A percentile compares a stretch with the other conserved stretches of the same genome.
Conservation (phyloP, 1,140 invertebrate species). For the Penaeus vannamei region DNA sequence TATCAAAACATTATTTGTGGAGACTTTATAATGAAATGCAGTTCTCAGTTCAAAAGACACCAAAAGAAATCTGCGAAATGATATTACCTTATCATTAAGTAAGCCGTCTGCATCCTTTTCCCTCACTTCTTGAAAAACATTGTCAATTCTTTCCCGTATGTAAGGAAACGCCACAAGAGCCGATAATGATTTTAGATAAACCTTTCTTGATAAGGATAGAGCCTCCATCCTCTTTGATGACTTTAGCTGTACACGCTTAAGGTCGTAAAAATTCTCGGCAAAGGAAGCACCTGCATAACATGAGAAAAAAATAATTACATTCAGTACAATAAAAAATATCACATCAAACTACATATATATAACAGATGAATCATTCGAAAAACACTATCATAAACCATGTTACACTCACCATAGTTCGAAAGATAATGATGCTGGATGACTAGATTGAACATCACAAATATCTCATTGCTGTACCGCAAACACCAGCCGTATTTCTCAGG, state of each 20-base stretch:
- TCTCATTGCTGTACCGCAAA: slow-evolving; percentile 44
- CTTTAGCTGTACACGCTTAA: slow-evolving; percentile 43
- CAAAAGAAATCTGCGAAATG: too few relatives aligned
- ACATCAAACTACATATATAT: background rate
- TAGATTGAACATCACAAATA: slow-evolving; percentile 50
- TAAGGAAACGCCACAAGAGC: slow-evolving; percentile 54
- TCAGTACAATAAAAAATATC: background rate
- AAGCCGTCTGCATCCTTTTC: slow-evolving; percentile 43
- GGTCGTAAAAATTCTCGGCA: slow-evolving; percentile 60
- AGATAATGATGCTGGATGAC: slow-evolving; percentile 57
- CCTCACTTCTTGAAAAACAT: slow-evolving; percentile 14
- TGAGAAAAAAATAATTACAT: background rate
- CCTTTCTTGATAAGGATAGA: slow-evolving; percentile 30
- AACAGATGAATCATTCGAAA: too few relatives aligned
- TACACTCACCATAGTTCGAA: slow-evolving; percentile 51
- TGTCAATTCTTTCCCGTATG: slow-evolving; percentile 11
- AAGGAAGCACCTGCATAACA: slow-evolving; percentile 49
- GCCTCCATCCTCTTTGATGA: background rate
- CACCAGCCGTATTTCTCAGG: slow-evolving; percentile 58
- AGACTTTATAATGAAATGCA: too few relatives aligned
- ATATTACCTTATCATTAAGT: slow-evolving; percentile 32
- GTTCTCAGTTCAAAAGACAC: too few relatives aligned
- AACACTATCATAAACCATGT: background rate
- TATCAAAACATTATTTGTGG: too few relatives aligned
- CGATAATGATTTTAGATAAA: slow-evolving; percentile 32